Base-by-base conservation (phyloP, 2,888 invertebrate species). In the Notocelia uddmanniana region DNA sequence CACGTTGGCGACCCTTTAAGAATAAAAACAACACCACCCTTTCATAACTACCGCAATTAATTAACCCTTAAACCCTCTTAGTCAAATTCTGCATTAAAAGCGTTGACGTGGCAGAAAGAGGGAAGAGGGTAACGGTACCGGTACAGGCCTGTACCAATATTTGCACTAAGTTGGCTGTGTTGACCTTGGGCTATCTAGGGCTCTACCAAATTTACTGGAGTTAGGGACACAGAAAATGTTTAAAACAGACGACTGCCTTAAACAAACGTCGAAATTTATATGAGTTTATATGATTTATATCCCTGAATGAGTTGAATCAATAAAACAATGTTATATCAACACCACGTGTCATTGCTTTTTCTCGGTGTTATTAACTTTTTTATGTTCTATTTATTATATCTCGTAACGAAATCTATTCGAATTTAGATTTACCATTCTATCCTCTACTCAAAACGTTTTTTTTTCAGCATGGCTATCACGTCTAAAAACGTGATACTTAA, bases 71-170 rank as follows among this genome's bases (percentile, higher is more conserved):
- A 54, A 34, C 37, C 52, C 37, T 52, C 37, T 64, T 54, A 54
- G 52, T 37, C 34, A 52, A 37, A 21, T 64, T 64, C 37, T 23
- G 15, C 37, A 26, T 55, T 55, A 64, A 64, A 64, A 37, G 19
- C 34, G 52, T 34, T n/a, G 21, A 64, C 64, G 37, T 37, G 15
- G 52, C 52, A 52, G 54, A 37, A 64, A 63, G 63, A 50, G 63
- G 63, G 50, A 64, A 63, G 63, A 50, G 63, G 63, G 50, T 52
- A 21, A 19, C 34, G 50, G 34, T 64, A 21, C 23, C 58, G 37
- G 58, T 37, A 59, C 50, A 63, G 34, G 64, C 52, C 37, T 54
- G n/a, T 21, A 23, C 21, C 48, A 64, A 64, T 54, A 64, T 64
- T 64, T 64, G 64, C 15, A 34, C 21, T 54, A 54, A 64, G 64